Evolutionary conservation across 2,888 invertebrate genomes (phyloP).

Genomic region (Caenorhabditis sp.): DNA sequence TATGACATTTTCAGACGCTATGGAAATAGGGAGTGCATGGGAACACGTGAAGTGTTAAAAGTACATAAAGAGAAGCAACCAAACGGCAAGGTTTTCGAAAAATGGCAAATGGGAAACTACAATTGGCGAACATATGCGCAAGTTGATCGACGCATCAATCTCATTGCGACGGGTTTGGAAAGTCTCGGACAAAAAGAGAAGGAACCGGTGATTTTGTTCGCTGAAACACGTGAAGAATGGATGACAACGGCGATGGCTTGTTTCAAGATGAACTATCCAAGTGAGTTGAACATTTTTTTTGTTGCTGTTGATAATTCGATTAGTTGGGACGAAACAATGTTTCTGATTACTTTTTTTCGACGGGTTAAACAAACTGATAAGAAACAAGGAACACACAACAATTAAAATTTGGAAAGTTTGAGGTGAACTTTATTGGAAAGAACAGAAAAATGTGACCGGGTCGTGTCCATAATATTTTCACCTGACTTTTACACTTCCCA

Average conservation of each 20-base stretch:
- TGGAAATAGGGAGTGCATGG: conserved; percentile 69
- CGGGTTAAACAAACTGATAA: background rate
- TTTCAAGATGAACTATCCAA: conserved; percentile 89
- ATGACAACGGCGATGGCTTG: conserved; percentile 93
- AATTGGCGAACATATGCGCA: conserved; percentile 58
- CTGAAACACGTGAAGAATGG: conserved; percentile 98
- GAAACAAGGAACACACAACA: no score
- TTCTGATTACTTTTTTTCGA: no score
- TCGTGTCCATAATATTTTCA: no score
- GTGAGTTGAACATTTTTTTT: no score
- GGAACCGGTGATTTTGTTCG: conserved; percentile 84
- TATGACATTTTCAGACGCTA: conserved; percentile 39
- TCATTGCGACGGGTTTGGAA: conserved; percentile 78
- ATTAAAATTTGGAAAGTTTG: no score
- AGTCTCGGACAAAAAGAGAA: conserved; percentile 76
- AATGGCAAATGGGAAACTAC: conserved; percentile 73
- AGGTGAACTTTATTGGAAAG: no score
- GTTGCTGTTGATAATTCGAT: no score
- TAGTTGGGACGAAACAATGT: background rate
- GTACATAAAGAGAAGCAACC: conserved; percentile 93
- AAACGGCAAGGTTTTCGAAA: conserved; percentile 93
- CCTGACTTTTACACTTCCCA: no score
- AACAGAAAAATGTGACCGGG: no score
- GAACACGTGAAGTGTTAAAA: conserved; percentile 74
- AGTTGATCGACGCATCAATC: conserved; percentile 53